Conservation (phyloP, 2,113 vertebrate genomes). For the Antechinus flavipes region DNA sequence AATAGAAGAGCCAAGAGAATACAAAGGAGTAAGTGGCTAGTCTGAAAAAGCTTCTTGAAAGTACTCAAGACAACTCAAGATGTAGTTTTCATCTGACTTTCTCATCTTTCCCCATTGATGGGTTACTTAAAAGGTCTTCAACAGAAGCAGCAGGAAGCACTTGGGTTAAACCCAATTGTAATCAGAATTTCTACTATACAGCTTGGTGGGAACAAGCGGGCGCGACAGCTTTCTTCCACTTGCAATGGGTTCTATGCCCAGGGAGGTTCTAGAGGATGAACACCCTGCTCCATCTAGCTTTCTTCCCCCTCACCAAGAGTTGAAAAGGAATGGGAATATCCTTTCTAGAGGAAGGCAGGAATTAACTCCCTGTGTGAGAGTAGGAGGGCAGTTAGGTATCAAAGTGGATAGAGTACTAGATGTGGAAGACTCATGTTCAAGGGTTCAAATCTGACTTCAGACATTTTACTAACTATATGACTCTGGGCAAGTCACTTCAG, state of each 20-base stretch:
- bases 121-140: background rate
- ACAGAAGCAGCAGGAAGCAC: background rate
- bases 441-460: too few relatives aligned
- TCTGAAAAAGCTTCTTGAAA: background rate
- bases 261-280: background rate
- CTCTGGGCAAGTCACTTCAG: too few relatives aligned
- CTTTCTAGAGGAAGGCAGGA: background rate
- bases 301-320: background rate
- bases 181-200: background rate
- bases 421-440: too few relatives aligned
- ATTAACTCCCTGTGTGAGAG: background rate
- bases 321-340: background rate
- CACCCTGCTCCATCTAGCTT: background rate
- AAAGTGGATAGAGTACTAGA: too few relatives aligned
- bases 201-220: background rate
- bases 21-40: background rate
- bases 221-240: background rate
- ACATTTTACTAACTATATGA: too few relatives aligned
- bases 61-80: background rate
- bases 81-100: background rate
- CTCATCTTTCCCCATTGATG: background rate
- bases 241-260: background rate
- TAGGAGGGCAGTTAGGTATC: background rate
- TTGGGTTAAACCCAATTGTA: background rate
- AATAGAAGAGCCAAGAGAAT: background rate